These are phyloP conservation scores for Morinoia aosen DNA, from an alignment of 2,888 invertebrate species.

Conservation along the genomic window DNA sequence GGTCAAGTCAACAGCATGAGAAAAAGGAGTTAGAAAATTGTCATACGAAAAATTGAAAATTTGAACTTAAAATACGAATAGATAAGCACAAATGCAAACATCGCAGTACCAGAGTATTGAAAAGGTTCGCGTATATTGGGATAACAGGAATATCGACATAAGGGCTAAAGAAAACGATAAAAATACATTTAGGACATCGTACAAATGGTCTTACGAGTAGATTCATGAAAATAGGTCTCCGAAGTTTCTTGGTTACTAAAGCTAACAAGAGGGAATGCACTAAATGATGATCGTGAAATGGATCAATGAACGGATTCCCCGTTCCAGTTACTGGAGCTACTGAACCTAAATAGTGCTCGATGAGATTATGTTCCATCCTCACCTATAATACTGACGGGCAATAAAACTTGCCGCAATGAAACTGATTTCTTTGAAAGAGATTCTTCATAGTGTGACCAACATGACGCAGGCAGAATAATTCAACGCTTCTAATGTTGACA, in stretches of 20 bases:
- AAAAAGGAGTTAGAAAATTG: background rate
- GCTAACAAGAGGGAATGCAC: conserved; percentile 12
- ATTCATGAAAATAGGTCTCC: conserved; percentile 33
- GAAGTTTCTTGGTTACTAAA: background rate
- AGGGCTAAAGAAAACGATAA: background rate
- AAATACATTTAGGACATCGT: conserved; percentile 35
- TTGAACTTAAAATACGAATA: background rate
- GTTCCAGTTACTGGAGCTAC: background rate
- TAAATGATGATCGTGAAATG: background rate
- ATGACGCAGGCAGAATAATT: background rate
- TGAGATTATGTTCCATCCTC: background rate
- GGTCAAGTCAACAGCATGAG: background rate
- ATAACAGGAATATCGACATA: conserved; percentile 3
- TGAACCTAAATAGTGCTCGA: background rate
- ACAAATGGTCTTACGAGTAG: conserved; percentile 28
- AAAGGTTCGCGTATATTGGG: conserved; percentile 23
- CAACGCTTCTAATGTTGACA: background rate
- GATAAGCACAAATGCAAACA: background rate
- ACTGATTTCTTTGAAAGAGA: background rate
- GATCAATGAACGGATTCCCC: background rate
- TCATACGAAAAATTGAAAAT: background rate
- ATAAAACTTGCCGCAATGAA: background rate
- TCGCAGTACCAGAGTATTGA: conserved; percentile 5
- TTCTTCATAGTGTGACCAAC: background rate
- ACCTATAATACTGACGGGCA: background rate